phyloP scores from a whole-genome alignment of 92 coral and sea anemone genomes.

The Heliopora coerulea region DNA sequence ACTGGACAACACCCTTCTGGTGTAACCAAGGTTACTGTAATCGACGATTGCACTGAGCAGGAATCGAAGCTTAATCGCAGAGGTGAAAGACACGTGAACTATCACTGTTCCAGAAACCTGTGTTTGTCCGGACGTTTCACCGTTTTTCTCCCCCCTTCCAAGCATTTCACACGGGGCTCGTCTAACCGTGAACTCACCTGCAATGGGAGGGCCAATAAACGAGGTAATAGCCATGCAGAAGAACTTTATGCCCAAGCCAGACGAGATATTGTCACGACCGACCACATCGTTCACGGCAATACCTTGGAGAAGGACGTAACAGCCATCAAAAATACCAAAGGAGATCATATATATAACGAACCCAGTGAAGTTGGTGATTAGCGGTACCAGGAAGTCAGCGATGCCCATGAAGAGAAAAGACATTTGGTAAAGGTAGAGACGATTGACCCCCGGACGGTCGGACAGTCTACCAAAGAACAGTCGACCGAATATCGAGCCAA shows the following conservation, averaged over 20 bases:
- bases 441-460: slow-evolving; percentile 93
- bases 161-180: too few species aligned
- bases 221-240: slow-evolving; percentile 92
- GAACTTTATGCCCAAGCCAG: slow-evolving; percentile 94
- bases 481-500: slow-evolving; percentile 97
- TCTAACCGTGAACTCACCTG: slow-evolving; percentile 69
- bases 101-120: too few species aligned
- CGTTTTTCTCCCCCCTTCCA: too few species aligned
- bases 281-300: slow-evolving; percentile 89
- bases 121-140: too few species aligned
- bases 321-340: slow-evolving; percentile 95
- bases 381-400: slow-evolving; percentile 72
- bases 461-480: slow-evolving; percentile 90
- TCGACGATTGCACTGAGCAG: too few species aligned
- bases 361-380: slow-evolving; percentile 83
- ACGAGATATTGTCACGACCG: slow-evolving; percentile 78
- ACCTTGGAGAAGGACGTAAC: slow-evolving; percentile 79
- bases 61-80: too few species aligned
- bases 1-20: too few species aligned
- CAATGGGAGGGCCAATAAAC: slow-evolving; percentile 91
- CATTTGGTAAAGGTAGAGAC: slow-evolving; percentile 83
- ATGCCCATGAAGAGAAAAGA: slow-evolving; percentile 81
- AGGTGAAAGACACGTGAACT: too few species aligned
- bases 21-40: too few species aligned
- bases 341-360: slow-evolving; percentile 84